Conservation (phyloP, 2,113 vertebrate genomes). For the Notarius lentiginosus region DNA sequence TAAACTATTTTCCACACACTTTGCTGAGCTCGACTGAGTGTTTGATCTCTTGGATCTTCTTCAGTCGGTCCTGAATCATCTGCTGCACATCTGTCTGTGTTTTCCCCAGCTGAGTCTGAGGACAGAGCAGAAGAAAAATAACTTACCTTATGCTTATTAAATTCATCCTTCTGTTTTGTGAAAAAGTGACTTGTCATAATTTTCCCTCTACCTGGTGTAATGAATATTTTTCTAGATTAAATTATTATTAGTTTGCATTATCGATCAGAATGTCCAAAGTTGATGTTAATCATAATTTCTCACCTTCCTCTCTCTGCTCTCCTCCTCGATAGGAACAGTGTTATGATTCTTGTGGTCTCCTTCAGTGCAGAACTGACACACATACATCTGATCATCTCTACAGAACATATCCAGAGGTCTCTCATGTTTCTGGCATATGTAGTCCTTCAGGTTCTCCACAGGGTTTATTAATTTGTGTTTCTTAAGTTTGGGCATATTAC, state of each 20-base stretch:
- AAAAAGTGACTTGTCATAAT: neutral
- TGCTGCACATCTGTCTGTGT: neutral
- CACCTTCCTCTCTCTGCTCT: neutral
- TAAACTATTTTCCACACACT: neutral
- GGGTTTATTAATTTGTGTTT: no score
- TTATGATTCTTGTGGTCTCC: neutral
- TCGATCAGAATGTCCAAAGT: neutral
- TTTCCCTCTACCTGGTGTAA: neutral
- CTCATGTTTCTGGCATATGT: no score
- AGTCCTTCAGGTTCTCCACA: no score
- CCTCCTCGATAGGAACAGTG: neutral
- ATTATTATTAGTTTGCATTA: neutral
- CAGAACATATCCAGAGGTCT: no score
- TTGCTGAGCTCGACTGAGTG: neutral
- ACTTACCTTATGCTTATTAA: no score
- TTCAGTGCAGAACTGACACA: conserved; percentile 7
- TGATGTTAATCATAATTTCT: neutral
- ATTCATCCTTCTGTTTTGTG: no score
- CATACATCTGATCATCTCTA: neutral
- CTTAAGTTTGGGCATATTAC: no score
- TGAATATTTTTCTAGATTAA: no score
- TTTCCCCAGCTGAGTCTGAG: neutral
- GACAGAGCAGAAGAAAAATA: neutral
- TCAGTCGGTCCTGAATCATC: neutral
- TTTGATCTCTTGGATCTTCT: neutral